phyloP scores from a whole-genome alignment of 2,888 invertebrate genomes.

The Glyphotaelius pellucidus region DNA sequence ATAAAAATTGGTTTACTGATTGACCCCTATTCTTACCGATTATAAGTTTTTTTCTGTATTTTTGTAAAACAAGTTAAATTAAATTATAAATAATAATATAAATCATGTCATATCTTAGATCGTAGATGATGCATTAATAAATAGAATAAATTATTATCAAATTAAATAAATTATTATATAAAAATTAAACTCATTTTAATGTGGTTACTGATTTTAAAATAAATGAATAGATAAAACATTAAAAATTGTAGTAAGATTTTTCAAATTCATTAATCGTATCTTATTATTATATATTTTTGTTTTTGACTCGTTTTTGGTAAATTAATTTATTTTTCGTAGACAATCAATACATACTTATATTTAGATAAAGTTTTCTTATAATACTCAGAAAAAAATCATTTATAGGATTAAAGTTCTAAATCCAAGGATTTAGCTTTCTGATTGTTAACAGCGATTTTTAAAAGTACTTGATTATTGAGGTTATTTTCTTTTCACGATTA shows the following conservation, averaged over 20 bases:
- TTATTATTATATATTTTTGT: too few species aligned
- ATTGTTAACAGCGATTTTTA: background rate
- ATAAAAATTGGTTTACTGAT: background rate
- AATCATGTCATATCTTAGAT: slow-evolving; percentile 50
- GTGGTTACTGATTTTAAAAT: background rate
- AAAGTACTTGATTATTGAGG: background rate
- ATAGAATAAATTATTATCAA: slow-evolving; percentile 35
- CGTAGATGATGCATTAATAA: slow-evolving; percentile 39
- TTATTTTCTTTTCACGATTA: background rate
- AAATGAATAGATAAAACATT: background rate
- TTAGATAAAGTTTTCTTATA: background rate
- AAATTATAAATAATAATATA: slow-evolving; percentile 20
- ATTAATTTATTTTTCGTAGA: background rate
- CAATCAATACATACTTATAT: background rate
- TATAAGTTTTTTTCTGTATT: slow-evolving; percentile 25
- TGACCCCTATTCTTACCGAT: background rate
- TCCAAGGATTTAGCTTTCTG: background rate
- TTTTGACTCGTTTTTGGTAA: background rate
- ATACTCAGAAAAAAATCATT: background rate
- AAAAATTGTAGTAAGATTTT: background rate
- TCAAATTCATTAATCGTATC: background rate
- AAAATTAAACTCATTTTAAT: background rate
- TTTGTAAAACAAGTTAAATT: slow-evolving; percentile 33
- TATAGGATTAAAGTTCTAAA: background rate
- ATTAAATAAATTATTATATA: slow-evolving; percentile 11